Base-by-base conservation (phyloP, 1,140 invertebrate genomes). In the Cyphomyrmex costatus region DNA sequence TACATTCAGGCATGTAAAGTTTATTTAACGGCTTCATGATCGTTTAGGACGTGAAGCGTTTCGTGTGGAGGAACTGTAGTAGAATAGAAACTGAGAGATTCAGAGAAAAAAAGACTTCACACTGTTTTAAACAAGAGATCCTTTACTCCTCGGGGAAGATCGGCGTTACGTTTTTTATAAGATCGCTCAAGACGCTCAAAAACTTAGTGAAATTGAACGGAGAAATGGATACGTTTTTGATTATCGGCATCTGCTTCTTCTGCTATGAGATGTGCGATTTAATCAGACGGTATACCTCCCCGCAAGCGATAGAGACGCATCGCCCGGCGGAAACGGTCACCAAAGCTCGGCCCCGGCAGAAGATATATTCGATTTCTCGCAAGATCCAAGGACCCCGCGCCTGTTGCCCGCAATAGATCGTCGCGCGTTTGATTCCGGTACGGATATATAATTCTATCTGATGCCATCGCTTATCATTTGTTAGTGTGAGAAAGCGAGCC, bases 241-340 rank as follows among this genome's bases (percentile, higher is more conserved):
- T 96, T 71, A 92, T 96, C 70, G 95, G 96, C 19, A 95, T 96
- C 70, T 96, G 95, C 92, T 94, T 96, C 77, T 90, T 96, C 73
- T 96, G 96, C 87, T 96, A 96, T 88, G 95, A 96, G 91, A 92
- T 96, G 82, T 96, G 95, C 87, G 95, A 96, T 70, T 90, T 96
- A 53, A 93, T 95, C 21, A 91, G 91, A 71, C 91, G 93, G 27
- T 95, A 95, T 77, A 88, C 94, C 27, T 88, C 92, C n/a, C 93
- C 93, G 14, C 88, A 92, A 3, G 89, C 90, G 6, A 68, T 80
- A 51, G 92, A 93, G 36, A 78, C 89, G 3, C 93, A 92, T 19
- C 92, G 92, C 19, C 86, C 89, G 16, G 49, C 89, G 46, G 91
- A 77, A 63, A 80, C 90, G 1, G 49, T 89, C 42, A 87, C 93